Conservation (phyloP, 2,797 vertebrate species). For the Tapera naevia region DNA sequence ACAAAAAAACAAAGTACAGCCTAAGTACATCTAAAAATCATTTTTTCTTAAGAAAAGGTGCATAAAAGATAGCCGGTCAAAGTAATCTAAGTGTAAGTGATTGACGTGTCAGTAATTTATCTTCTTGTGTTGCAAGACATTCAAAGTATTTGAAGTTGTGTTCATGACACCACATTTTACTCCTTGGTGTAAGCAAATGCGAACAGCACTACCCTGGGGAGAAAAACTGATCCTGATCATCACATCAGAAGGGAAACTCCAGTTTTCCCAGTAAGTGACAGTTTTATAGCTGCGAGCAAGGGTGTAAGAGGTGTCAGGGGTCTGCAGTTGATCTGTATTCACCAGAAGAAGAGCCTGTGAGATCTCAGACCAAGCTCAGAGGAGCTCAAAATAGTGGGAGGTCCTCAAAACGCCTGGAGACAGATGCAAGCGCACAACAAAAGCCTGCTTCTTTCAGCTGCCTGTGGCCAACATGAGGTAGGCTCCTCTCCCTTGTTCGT, state of each 20-base stretch:
- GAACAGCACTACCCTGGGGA: neutral
- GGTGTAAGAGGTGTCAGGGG: neutral
- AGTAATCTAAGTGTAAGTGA: neutral
- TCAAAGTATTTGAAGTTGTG: neutral
- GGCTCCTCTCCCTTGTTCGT: neutral
- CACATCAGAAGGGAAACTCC: neutral
- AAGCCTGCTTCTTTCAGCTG: neutral
- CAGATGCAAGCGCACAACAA: fast-evolving
- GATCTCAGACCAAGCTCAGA: neutral
- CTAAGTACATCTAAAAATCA: neutral
- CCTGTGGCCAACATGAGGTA: neutral
- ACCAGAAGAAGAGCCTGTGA: neutral
- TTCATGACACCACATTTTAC: neutral
- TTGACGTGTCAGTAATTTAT: neutral
- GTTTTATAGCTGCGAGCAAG: neutral
- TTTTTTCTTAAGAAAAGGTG: neutral
- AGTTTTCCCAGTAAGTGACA: neutral
- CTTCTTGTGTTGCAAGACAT: neutral
- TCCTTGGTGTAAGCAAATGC: neutral
- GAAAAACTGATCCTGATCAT: neutral
- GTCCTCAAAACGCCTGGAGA: neutral
- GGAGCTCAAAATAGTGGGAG: neutral
- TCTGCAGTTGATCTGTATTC: neutral
- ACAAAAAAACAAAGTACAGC: neutral
- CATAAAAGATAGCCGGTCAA: neutral